phyloP scores from a whole-genome alignment of 2,113 vertebrate species.

The Helogale parvula region DNA sequence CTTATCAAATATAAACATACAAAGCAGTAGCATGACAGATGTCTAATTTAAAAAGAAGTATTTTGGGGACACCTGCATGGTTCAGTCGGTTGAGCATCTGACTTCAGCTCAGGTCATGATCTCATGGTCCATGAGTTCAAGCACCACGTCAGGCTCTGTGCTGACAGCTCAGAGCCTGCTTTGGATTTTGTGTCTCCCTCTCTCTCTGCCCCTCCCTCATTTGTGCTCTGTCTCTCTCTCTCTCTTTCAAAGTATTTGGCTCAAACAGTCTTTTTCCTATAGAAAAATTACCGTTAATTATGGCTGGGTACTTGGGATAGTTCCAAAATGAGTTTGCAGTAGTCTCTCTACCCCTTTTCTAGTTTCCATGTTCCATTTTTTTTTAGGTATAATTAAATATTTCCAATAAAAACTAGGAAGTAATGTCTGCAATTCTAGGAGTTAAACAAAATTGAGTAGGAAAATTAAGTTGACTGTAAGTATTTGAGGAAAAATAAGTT shows the following conservation, averaged over 20 bases:
- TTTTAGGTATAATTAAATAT: conserved; percentile 32
- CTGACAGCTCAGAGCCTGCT: too few species aligned
- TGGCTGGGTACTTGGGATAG: not conserved
- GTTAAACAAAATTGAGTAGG: not conserved
- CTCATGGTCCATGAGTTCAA: too few species aligned
- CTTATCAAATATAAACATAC: not conserved
- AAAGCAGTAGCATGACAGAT: not conserved
- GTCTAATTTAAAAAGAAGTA: not conserved
- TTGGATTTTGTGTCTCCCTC: too few species aligned
- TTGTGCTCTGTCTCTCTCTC: too few species aligned
- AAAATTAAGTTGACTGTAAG: not conserved
- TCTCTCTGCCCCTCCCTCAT: too few species aligned
- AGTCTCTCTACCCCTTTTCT: not conserved
- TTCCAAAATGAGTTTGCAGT: not conserved
- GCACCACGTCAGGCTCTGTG: too few species aligned
- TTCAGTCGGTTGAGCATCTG: too few species aligned
- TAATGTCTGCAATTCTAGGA: conserved; percentile 13
- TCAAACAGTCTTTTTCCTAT: not conserved
- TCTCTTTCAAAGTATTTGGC: not conserved
- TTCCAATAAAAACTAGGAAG: not conserved
- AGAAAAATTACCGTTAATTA: not conserved
- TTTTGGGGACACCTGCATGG: too few species aligned
- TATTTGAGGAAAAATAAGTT: conserved; percentile 3
- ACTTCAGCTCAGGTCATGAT: too few species aligned
- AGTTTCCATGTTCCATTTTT: not conserved